Evolutionary conservation across 2,888 invertebrate species (phyloP).

Genomic region (Aspidiotus destructor): DNA sequence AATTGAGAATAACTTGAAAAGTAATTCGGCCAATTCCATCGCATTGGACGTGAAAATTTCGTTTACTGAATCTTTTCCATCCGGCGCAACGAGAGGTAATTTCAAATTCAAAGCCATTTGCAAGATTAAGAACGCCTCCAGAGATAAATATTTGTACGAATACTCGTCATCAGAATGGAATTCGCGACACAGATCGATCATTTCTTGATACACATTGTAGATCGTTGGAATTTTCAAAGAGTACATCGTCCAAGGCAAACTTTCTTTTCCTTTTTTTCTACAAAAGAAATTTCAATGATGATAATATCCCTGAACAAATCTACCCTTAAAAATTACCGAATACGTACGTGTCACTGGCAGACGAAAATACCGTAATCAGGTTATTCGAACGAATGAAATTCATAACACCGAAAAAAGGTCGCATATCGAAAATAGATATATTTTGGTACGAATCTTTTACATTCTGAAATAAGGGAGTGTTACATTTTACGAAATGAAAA

Average conservation of each 20-base stretch:
- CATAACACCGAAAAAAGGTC: constrained; percentile 17
- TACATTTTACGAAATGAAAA: neutral
- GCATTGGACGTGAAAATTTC: neutral
- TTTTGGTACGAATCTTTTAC: neutral
- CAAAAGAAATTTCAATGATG: neutral
- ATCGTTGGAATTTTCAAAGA: constrained; percentile 52
- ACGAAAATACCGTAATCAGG: constrained; percentile 12
- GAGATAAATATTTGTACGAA: constrained; percentile 6
- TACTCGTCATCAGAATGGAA: constrained; percentile 3
- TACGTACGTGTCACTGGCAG: constrained; percentile 9
- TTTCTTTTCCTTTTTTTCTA: constrained; percentile 24
- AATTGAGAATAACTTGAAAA: constrained; percentile 1
- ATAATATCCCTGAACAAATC: neutral
- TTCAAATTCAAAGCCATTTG: constrained; percentile 18
- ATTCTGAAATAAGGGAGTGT: neutral
- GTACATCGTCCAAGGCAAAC: constrained; percentile 56
- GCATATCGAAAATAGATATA: constrained; percentile 16
- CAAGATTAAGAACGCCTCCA: constrained; percentile 17
- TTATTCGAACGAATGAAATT: constrained; percentile 19
- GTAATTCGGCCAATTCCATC: constrained; percentile 15
- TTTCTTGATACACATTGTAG: constrained; percentile 23
- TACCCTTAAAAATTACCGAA: neutral
- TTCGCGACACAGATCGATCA: constrained; percentile 11
- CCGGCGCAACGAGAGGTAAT: neutral
- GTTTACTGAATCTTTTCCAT: neutral